Evolutionary conservation across 2,113 vertebrate genomes (phyloP), one percentile per base, ranked within the genome.

Genomic region (Notiomystis cincta): DNA sequence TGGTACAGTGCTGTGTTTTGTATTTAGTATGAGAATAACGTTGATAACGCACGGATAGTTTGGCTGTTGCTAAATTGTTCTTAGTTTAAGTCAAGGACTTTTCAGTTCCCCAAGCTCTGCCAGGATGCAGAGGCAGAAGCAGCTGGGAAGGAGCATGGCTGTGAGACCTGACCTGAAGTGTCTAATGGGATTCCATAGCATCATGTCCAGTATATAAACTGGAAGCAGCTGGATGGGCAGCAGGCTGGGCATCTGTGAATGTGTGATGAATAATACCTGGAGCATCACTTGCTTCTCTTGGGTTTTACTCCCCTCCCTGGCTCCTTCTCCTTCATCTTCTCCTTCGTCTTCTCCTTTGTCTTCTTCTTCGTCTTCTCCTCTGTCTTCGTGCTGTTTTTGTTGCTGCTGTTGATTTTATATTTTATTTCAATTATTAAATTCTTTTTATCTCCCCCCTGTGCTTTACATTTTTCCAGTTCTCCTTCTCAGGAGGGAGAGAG

Each of bases 161-260:
- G 67, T 3, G 33, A 45, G 15, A n/a, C 22, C 27, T 51, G 44
- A 30, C 16, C 28, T 17, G 24, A 51, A 25, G 23, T 3, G 8
- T 6, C 10, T 33, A 53, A 4, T 0, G 1, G 23, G 69, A 60
- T 75, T 66, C 33, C 28, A 25, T 15, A n/a, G 60, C 0, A 0
- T 30, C 28, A 14, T 38, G 20, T 21, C 60, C 24, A 14, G 45
- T 30, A 21, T 27, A 57, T 45, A 38, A 44, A 30, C 33, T 45
- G 38, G 28, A 11, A n/a, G 9, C 11, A 75, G 11, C 10, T 45
- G 53, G 15, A 15, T 51, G 15, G 24, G 9, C 11, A 44, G 60
- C 1, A 3, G 15, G 23, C 45, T 53, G 44, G 23, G 13, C 3
- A 60, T 38, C 47, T 51, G 10, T 1, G 1, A 38, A 33, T 30